Evolutionary conservation across 2,797 vertebrate genomes (phyloP).

Genomic region (Xyrichtys novacula): DNA sequence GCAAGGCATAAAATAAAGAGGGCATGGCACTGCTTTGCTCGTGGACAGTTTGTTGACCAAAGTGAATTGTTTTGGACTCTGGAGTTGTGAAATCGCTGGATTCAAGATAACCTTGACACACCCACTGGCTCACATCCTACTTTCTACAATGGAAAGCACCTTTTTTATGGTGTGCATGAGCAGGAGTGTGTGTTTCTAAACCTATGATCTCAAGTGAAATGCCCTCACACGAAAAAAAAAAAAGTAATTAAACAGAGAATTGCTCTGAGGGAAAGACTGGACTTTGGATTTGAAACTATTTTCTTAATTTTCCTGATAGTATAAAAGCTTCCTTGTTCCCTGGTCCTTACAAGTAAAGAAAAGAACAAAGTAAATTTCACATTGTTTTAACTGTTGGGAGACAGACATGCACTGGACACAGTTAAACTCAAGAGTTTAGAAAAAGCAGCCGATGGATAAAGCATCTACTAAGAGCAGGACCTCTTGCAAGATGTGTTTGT

Average conservation of each 20-base stretch:
- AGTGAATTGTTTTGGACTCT: constrained; percentile 24
- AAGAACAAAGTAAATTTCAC: not conserved
- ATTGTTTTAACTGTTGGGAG: not conserved
- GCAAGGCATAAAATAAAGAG: not conserved
- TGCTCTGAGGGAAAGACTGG: not conserved
- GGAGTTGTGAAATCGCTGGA: constrained; percentile 4
- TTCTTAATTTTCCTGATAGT: not conserved
- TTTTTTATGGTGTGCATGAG: constrained; percentile 3
- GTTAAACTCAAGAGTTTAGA: not conserved
- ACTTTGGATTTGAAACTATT: not conserved
- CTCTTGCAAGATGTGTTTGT: constrained; percentile 16
- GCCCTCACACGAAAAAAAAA: not conserved
- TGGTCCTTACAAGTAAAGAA: not conserved
- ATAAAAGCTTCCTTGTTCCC: not conserved
- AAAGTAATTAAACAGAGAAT: not conserved
- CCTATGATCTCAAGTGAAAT: not conserved
- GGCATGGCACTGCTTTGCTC: constrained; percentile 3
- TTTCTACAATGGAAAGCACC: constrained; percentile 45
- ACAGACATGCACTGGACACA: not conserved
- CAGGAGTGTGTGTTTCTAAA: not conserved
- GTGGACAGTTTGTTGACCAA: not conserved
- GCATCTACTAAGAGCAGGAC: constrained; percentile 2
- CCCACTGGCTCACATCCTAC: constrained; percentile 25
- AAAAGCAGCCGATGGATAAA: no score
- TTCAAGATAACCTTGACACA: constrained; percentile 18